phyloP scores from a whole-genome alignment of 1,140 invertebrate species.

The Batillaria attramentaria region DNA sequence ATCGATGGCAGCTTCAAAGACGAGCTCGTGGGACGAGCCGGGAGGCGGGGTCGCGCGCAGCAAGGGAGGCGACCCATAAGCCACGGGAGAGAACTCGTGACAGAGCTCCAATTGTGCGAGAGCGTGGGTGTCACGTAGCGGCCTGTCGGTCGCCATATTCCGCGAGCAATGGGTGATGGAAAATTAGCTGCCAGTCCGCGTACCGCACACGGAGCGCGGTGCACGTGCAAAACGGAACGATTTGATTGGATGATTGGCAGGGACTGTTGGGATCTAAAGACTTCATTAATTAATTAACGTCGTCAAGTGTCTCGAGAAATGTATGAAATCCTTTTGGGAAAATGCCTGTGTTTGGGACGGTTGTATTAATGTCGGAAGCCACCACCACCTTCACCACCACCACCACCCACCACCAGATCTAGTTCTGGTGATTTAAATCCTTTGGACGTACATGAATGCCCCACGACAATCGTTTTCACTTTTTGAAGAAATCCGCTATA shows the following conservation, averaged over 20 bases:
- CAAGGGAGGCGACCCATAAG: slow-evolving; percentile 6
- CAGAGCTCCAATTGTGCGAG: neutral
- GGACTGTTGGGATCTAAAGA: too few relatives aligned
- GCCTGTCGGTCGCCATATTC: slow-evolving; percentile 1
- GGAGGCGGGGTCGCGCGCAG: neutral
- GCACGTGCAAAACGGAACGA: neutral
- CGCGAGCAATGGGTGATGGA: neutral
- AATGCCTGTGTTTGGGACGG: too few relatives aligned
- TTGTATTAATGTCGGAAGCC: too few relatives aligned
- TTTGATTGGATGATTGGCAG: neutral
- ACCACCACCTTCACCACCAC: too few relatives aligned
- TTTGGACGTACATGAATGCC: too few relatives aligned
- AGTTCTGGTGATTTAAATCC: too few relatives aligned
- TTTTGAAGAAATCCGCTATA: too few relatives aligned
- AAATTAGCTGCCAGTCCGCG: neutral
- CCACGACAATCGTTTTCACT: too few relatives aligned
- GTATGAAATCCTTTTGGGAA: too few relatives aligned
- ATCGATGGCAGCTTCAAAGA: slow-evolving; percentile 8
- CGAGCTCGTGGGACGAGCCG: neutral
- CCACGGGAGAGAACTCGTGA: slow-evolving; percentile 7
- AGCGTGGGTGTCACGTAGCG: slow-evolving; percentile 1
- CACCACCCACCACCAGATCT: too few relatives aligned
- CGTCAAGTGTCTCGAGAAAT: too few relatives aligned
- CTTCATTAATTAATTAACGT: too few relatives aligned
- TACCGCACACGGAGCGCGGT: neutral